Base-by-base conservation (phyloP, 2,888 invertebrate genomes). In the Caenorhabditis sp. region DNA sequence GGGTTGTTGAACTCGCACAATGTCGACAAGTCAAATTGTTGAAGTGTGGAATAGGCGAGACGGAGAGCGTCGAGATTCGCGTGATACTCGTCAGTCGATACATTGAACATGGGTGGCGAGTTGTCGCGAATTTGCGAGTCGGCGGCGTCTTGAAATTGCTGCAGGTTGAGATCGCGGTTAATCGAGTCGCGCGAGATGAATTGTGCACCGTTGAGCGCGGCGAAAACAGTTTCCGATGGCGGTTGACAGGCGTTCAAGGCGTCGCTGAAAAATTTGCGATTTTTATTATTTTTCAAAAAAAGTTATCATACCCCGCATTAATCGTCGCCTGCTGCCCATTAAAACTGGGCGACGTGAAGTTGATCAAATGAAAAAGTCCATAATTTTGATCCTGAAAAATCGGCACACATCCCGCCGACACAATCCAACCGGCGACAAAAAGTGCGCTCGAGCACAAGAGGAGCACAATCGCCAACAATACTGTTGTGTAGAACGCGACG, bases 401-500 rank as follows among this genome's bases (percentile, higher is more conserved):
- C 6, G 77, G 77, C 21, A 73, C 73, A 60, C 79, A 79, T 50
- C 66, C 66, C 1, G 77, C 79, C 5, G 79, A 76, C 21, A 71
- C 69, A 21, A 68, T 55, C 79, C 79, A 79, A 51, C 79, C 79
- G 19, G 62, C 62, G 26, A 79, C 73, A 54, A 79, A 79, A 1
- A 60, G 58, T 23, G 62, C 10, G 53, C 73, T 74, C n/a, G 73
- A 50, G 23, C 68, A 31, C 3, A 62, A 24, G 6, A 73, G 31
- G 12, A 66, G 49, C 17, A 36, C 36, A n/a, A 73, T 73, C 1
- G 68, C 57, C 54, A 62, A 26, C 23, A 53, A 19, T 27, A 68
- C 68, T 17, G 65, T 57, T 10, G 50, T 49, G 57, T 73, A 73
- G 62, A 73, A 73, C 10, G 37, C n/a, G 43, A 50, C 43, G 17